Conservation (phyloP, 2,888 invertebrate genomes). For the Sphaerophoria taeniata region DNA sequence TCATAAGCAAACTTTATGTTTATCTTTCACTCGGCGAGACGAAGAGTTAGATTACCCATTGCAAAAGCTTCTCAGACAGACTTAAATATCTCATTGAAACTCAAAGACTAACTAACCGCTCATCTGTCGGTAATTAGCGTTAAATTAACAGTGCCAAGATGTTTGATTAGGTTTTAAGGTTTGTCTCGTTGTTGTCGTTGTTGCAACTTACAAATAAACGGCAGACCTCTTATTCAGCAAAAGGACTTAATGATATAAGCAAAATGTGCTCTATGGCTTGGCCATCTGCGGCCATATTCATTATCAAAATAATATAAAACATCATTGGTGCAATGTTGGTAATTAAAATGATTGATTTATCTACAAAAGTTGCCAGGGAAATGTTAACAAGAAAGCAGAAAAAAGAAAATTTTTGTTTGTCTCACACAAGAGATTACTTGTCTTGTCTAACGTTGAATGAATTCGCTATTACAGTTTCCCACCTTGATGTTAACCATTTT, state of each 20-base stretch:
- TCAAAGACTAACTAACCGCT: too few relatives aligned
- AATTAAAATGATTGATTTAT: conserved; percentile 56
- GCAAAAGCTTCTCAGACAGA: too few relatives aligned
- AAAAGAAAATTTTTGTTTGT: not conserved
- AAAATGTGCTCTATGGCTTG: not conserved
- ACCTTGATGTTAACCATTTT: conserved; percentile 54
- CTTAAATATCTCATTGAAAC: too few relatives aligned
- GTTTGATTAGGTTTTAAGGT: conserved; percentile 1
- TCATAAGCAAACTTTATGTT: too few relatives aligned
- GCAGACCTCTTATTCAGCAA: too few relatives aligned
- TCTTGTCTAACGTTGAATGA: not conserved
- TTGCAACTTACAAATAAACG: too few relatives aligned
- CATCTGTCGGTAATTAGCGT: conserved; percentile 55
- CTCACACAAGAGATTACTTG: not conserved
- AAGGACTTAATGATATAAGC: conserved; percentile 33
- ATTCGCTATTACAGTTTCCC: conserved; percentile 53
- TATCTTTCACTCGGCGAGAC: too few relatives aligned
- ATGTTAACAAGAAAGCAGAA: not conserved
- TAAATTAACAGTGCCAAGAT: conserved; percentile 54
- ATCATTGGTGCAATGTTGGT: too few relatives aligned
- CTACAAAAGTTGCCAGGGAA: too few relatives aligned
- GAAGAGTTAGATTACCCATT: too few relatives aligned
- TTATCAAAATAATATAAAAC: conserved; percentile 3
- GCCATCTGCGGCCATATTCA: conserved; percentile 45
- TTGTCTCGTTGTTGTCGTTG: not conserved